Evolutionary conservation across 2,113 vertebrate species (phyloP), one percentile per base, ranked within the genome.

Genomic region (Apus apus): DNA sequence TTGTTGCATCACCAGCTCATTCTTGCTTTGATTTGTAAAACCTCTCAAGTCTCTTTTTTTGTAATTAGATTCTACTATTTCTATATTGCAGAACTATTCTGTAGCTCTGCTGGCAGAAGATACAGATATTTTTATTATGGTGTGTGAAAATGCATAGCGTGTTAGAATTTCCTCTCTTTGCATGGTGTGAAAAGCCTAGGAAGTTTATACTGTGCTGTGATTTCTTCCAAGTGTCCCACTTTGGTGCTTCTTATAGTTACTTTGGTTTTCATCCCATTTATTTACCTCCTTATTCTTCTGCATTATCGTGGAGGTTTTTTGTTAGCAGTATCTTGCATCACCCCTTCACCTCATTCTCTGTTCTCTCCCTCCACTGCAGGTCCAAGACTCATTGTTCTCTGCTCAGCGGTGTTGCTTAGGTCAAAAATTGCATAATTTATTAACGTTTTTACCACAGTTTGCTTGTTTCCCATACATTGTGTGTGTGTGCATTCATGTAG

Each of bases 341-440:
- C 48, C 43, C 25, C 10, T 68, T 51, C 15, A 5, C 74, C 26
- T 88, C 54, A 60, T 3, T 56, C 46, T 89, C 32, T 53, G 6
- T 90, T 94, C 27, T 92, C 14, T 70, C n/a, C 74, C n/a, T 81
- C 56, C 51, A 18, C 6, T 68, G 56, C 57, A 40, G 25, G 30
- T 71, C 65, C 27, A 60, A 36, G 88, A 92, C 65, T 65, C 64
- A 68, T 94, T 95, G 57, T 71, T 90, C 66, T 89, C 40, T 93
- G 30, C 58, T 83, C 67, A 65, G 45, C 50, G 54, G 15, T 82
- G 91, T 92, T 94, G 83, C 89, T 87, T 91, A 72, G 83, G 88
- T 94, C 85, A 87, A 80, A 82, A 82, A 93, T 92, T 21, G 53
- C 88, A 85, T 90, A 3, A 65, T 90, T 92, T 87, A 82, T 87